A percentile compares a stretch with the other conserved stretches of the same genome.
Conservation (phyloP, 2,113 vertebrate species). For the Nasalis larvatus region DNA sequence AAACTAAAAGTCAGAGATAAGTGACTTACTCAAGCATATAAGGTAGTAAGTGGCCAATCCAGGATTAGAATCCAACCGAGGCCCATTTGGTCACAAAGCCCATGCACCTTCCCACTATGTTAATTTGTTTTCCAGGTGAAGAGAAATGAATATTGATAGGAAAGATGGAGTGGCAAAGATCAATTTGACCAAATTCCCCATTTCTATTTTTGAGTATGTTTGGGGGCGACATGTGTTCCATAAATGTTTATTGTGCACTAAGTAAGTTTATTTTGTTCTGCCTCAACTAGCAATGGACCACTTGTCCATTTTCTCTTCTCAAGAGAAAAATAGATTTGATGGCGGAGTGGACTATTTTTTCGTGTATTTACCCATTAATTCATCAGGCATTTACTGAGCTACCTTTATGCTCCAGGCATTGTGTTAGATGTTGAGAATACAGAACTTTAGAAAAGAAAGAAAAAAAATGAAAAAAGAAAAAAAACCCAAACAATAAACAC, state of each 20-base stretch:
- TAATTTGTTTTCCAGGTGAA: background rate
- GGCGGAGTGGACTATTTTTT: background rate
- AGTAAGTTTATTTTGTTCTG: slow-evolving; percentile 1
- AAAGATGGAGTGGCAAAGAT: background rate
- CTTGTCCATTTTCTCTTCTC: background rate
- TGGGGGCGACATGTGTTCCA: background rate
- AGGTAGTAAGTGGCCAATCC: background rate
- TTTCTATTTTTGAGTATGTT: background rate
- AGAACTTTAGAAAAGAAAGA: background rate
- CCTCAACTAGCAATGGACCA: background rate
- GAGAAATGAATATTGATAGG: background rate
- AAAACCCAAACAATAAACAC: background rate
- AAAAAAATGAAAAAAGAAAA: background rate
- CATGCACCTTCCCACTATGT: background rate
- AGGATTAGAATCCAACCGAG: background rate
- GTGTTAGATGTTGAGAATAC: background rate
- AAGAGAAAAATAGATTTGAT: background rate
- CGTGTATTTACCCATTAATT: background rate
- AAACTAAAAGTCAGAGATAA: background rate
- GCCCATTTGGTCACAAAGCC: background rate
- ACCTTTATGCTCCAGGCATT: background rate
- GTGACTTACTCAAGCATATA: background rate
- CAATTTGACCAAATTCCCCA: background rate
- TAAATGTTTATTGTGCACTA: background rate
- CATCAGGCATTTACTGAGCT: background rate